A percentile compares a stretch with the other conserved stretches of the same genome.
These are phyloP conservation scores for Heterocephalus glaber DNA, from an alignment of 2,113 vertebrate genomes.

Conservation along the genomic window DNA sequence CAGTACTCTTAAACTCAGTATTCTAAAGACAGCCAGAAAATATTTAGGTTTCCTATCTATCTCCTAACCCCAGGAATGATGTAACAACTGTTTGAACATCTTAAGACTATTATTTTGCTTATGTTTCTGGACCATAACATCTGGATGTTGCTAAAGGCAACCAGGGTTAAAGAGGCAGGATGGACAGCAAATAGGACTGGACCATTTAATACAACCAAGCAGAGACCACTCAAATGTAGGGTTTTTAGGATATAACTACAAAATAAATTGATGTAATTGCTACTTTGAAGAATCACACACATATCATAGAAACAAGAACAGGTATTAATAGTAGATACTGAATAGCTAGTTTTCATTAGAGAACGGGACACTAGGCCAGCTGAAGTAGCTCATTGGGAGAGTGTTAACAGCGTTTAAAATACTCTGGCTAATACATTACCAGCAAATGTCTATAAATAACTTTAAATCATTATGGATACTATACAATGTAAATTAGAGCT, in stretches of 20 bases:
- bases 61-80: slow-evolving; percentile 4
- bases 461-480: neutral
- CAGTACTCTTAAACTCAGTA: neutral
- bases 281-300: slow-evolving; percentile 21
- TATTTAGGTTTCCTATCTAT: neutral
- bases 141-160: neutral
- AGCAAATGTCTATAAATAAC: slow-evolving; percentile 10
- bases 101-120: slow-evolving; percentile 29
- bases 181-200: neutral
- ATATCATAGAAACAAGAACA: slow-evolving; percentile 33
- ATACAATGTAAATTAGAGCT: slow-evolving; percentile 12
- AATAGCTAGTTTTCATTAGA: slow-evolving; percentile 20
- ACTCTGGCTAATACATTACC: slow-evolving; percentile 14
- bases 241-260: slow-evolving; percentile 14
- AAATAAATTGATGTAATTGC: neutral
- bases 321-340: neutral
- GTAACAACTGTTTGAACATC: neutral
- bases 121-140: neutral
- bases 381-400: neutral
- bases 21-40: slow-evolving; percentile 22
- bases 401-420: slow-evolving; percentile 6
- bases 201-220: neutral
- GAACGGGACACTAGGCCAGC: neutral
- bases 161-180: neutral
- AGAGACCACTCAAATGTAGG: neutral